Base-by-base conservation (phyloP, 1,140 invertebrate species). In the Bombus fervidus region DNA sequence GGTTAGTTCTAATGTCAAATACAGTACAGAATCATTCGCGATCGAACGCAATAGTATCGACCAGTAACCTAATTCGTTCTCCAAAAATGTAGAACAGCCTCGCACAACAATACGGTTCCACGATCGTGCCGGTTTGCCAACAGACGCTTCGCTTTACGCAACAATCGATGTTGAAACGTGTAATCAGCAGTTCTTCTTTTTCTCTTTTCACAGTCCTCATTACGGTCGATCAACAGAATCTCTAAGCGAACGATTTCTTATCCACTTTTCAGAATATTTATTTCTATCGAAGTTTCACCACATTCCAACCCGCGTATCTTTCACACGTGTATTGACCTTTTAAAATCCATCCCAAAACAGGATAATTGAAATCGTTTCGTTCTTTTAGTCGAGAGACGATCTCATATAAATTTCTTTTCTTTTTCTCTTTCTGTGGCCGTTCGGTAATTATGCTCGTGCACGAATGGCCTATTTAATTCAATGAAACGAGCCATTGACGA, bases 401-500 rank as follows among this genome's bases (percentile, higher is more conserved):
- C 71, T 15, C 41, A 6, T 41, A 41, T 43, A n/a, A n/a, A 73
- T 47, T 47, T 28, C 18, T 43, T 31, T 6, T 31, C n/a, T 73
- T 43, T 73, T n/a, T 31, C 2, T n/a, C 6, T 18, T 10, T 22
- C 3, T 37, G 3, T 12, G n/a, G 64, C 10, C 47, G n/a, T 62
- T 62, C 79, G 89, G 89, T 90, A 91, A 90, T 90, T 90, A 85
- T 77, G 81, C 79, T 74, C 81, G 66, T 81, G 85, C 89, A 86
- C 89, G 92, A 89, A 75, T 89, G 92, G 87, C 91, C 92, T 92
- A 92, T 92, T 93, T 93, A 90, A 90, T 92, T 92, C 88, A 93
- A 93, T 91, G 89, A 94, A 92, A 90, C 87, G 89, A 92, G 79
- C 81, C 89, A 93, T 93, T 93, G 93, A 93, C 89, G 91, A 91